Percentiles rank a stretch among this genome's conserved stretches.
Conservation (phyloP, 2,797 vertebrate species). For the Dendrocincla fuliginosa region DNA sequence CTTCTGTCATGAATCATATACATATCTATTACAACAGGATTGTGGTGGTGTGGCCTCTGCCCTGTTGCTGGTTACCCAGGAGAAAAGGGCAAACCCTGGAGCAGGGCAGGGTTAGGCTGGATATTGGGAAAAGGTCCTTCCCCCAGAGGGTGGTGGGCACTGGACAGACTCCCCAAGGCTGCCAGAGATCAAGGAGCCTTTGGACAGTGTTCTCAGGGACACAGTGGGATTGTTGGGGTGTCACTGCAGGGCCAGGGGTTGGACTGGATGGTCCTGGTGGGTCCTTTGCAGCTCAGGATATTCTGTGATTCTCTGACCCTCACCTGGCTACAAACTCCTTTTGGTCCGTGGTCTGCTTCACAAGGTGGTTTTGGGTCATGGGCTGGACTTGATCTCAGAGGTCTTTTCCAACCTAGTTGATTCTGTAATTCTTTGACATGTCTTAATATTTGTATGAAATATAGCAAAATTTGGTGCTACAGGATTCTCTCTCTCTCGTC, state of each 20-base stretch:
- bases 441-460: not conserved
- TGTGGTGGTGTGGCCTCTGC: too few relatives aligned
- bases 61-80: not conserved
- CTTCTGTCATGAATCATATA: too few relatives aligned
- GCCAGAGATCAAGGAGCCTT: not conserved
- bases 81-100: not conserved
- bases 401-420: not conserved
- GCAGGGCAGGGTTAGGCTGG: not conserved
- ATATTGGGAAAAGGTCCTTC: not conserved
- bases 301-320: not conserved
- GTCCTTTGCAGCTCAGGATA: too few relatives aligned
- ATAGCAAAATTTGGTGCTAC: fast-evolving
- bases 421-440: not conserved
- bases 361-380: not conserved
- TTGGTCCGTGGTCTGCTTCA: not conserved
- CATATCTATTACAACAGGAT: too few relatives aligned
- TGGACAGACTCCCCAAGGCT: not conserved
- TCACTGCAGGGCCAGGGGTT: not conserved
- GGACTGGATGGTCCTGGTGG: not conserved
- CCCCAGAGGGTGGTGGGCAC: not conserved
- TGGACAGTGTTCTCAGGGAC: not conserved
- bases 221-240: not conserved
- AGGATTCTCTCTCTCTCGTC: fast-evolving
- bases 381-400: not conserved
- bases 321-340: not conserved